Conservation (phyloP, 1,140 invertebrate genomes). For the Leptinotarsa texana region DNA sequence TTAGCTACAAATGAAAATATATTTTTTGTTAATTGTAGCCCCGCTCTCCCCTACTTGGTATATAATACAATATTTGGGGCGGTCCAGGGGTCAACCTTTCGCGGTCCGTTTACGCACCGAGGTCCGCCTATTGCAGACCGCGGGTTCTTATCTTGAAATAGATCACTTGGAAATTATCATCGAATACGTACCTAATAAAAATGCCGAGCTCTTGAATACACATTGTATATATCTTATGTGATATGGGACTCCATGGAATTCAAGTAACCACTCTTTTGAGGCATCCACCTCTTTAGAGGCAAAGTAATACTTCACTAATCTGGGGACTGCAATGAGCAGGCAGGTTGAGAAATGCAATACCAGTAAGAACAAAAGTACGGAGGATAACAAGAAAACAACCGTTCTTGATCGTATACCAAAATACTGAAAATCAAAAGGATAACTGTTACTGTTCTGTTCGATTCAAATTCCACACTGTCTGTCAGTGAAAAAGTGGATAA, state of each 20-base stretch:
- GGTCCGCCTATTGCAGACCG: too few relatives aligned
- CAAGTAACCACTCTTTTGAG: not conserved
- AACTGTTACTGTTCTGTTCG: too few relatives aligned
- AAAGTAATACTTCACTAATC: not conserved
- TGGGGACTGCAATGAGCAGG: not conserved
- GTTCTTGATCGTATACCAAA: not conserved
- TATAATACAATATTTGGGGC: too few relatives aligned
- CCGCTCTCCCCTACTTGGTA: too few relatives aligned
- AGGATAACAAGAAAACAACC: not conserved
- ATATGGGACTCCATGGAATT: not conserved
- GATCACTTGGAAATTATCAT: too few relatives aligned
- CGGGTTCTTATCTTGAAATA: too few relatives aligned
- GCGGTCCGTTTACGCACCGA: too few relatives aligned
- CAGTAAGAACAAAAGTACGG: not conserved
- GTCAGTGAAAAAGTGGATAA: too few relatives aligned
- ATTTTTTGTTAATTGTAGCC: too few relatives aligned
- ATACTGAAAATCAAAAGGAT: not conserved
- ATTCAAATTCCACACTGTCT: too few relatives aligned
- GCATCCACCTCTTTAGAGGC: not conserved
- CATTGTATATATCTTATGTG: not conserved
- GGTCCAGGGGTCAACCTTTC: too few relatives aligned
- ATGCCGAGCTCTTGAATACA: conserved; percentile 7
- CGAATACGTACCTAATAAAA: conserved; percentile 4
- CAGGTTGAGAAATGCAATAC: not conserved
- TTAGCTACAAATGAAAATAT: too few relatives aligned